Evolutionary conservation across 2,113 vertebrate species (phyloP).

Genomic region (Gobius niger): DNA sequence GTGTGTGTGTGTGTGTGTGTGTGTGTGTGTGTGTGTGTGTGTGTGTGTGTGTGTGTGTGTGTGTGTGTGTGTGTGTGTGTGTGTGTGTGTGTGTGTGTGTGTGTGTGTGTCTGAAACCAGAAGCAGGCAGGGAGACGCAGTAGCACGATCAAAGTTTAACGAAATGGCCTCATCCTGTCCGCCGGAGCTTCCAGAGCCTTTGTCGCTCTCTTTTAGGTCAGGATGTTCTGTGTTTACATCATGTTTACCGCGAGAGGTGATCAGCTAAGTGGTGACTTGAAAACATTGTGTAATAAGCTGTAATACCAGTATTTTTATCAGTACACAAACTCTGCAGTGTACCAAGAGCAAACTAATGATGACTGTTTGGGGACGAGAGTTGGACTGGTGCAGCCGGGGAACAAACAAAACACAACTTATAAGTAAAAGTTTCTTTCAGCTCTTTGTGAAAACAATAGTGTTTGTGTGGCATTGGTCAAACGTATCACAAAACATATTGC

Average conservation of each 20-base stretch:
- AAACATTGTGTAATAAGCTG: not conserved
- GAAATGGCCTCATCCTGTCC: slow-evolving; percentile 5
- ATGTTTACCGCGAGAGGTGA: not conserved
- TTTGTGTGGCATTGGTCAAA: no score
- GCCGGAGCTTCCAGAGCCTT: not conserved
- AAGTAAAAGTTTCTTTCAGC: not conserved
- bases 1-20: not conserved
- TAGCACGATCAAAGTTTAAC: not conserved
- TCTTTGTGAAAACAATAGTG: not conserved
- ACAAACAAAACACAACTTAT: not conserved
- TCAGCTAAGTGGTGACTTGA: not conserved
- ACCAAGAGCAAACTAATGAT: not conserved
- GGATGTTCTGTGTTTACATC: slow-evolving; percentile 8
- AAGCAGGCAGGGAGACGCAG: not conserved
- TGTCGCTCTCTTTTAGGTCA: slow-evolving; percentile 10
- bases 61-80: no score
- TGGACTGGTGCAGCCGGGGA: not conserved
- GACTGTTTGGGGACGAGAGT: not conserved
- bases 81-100: no score
- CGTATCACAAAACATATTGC: no score
- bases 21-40: no score
- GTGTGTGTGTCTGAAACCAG: not conserved
- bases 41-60: no score
- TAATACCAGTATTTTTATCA: not conserved
- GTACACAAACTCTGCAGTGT: not conserved